Conservation (phyloP, 2,113 vertebrate genomes). For the Pangasianodon hypophthalmus region DNA sequence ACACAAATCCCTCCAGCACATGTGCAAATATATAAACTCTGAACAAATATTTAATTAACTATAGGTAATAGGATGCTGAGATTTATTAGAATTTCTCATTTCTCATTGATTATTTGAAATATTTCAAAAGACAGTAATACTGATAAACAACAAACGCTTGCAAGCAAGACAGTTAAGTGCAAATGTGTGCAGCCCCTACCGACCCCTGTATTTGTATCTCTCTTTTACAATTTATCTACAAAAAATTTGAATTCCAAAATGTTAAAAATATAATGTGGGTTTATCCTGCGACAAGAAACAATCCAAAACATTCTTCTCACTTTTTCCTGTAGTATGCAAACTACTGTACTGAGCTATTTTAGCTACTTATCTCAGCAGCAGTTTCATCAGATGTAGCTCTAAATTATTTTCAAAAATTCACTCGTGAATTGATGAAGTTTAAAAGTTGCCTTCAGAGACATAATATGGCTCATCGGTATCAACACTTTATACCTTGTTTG, state of each 20-base stretch:
- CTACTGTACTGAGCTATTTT: neutral
- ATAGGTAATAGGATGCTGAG: neutral
- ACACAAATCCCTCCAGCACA: neutral
- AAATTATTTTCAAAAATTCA: neutral
- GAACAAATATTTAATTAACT: neutral
- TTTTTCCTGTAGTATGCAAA: neutral
- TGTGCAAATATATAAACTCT: neutral
- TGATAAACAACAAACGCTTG: neutral
- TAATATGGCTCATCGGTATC: neutral
- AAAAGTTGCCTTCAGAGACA: neutral
- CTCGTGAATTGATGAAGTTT: neutral
- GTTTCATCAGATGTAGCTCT: neutral
- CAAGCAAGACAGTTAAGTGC: neutral
- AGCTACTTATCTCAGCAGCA: neutral
- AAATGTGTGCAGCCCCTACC: neutral
- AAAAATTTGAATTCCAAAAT: too few species aligned
- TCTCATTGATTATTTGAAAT: neutral
- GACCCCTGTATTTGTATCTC: neutral
- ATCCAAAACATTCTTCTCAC: too few species aligned
- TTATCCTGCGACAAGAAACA: too few species aligned
- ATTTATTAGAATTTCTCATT: neutral
- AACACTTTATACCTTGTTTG: neutral
- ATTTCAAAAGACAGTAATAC: neutral
- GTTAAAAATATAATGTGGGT: neutral
- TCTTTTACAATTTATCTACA: neutral